Percentiles rank a stretch among this genome's conserved stretches.
Conservation (phyloP, 2,113 vertebrate species). For the Gallinago undulata region DNA sequence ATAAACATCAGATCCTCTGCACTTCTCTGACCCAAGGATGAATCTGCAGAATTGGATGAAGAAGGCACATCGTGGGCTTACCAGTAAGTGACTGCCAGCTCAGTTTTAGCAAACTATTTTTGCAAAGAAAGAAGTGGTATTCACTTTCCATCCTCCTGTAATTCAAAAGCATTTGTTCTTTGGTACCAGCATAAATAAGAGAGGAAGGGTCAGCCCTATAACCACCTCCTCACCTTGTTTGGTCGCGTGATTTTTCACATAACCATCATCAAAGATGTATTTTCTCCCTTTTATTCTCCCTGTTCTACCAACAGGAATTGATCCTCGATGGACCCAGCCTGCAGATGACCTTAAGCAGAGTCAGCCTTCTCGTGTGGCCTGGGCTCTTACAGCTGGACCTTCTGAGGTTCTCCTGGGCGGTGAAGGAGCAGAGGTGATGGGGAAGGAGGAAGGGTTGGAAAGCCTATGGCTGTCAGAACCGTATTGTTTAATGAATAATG, state of each 20-base stretch:
- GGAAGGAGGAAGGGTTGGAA: background rate
- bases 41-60: background rate
- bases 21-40: background rate
- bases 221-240: background rate
- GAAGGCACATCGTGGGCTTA: background rate
- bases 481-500: background rate
- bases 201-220: background rate
- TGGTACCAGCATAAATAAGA: background rate
- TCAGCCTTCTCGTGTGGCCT: background rate
- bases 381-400: rapidly evolving
- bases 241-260: rapidly evolving
- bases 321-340: background rate
- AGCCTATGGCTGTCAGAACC: background rate
- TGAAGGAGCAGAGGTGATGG: background rate
- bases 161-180: background rate
- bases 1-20: background rate
- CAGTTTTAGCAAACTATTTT: background rate
- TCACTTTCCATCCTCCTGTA: background rate
- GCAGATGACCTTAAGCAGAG: rapidly evolving
- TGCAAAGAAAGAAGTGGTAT: background rate
- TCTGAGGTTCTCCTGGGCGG: background rate
- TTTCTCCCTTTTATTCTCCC: background rate
- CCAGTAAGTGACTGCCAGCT: background rate
- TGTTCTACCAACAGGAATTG: background rate
- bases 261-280: background rate